Percentiles rank a stretch among this genome's conserved stretches.
Conservation (phyloP, 2,797 vertebrate genomes). For the Octomys mimax region DNA sequence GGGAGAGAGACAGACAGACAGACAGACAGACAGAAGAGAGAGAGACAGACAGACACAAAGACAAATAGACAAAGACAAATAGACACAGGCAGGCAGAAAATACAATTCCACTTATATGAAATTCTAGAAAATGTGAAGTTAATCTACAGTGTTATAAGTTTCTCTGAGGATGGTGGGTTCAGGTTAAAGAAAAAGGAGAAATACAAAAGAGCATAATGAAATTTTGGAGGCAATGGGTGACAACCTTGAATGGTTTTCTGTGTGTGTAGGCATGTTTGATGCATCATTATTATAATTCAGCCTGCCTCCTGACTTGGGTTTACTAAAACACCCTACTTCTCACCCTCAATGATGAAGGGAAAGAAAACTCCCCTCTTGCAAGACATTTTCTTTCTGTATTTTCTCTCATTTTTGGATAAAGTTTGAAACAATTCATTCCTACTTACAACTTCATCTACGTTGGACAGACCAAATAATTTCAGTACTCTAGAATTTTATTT, state of each 20-base stretch:
- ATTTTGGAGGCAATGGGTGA: neutral
- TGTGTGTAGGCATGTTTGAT: neutral
- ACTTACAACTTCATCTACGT: neutral
- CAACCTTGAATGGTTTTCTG: neutral
- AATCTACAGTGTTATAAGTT: neutral
- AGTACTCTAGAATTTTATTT: neutral
- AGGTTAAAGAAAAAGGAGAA: neutral
- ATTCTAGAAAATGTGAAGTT: slow-evolving; percentile 1
- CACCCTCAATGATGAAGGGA: neutral
- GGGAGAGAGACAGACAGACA: neutral
- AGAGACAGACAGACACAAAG: neutral
- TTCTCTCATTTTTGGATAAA: neutral
- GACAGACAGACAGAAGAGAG: neutral
- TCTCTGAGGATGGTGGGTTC: neutral
- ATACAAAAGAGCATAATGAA: neutral
- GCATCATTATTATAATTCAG: neutral
- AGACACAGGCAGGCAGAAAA: neutral
- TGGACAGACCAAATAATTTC: neutral
- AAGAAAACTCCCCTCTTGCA: neutral
- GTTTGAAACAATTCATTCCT: neutral
- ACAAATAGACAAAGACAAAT: neutral
- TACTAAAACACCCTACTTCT: neutral
- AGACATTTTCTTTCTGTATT: neutral
- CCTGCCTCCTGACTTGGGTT: neutral
- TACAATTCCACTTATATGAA: neutral